These are phyloP conservation scores for Macrobrachium nipponense DNA, from an alignment of 1,140 invertebrate species.

Conservation along the genomic window DNA sequence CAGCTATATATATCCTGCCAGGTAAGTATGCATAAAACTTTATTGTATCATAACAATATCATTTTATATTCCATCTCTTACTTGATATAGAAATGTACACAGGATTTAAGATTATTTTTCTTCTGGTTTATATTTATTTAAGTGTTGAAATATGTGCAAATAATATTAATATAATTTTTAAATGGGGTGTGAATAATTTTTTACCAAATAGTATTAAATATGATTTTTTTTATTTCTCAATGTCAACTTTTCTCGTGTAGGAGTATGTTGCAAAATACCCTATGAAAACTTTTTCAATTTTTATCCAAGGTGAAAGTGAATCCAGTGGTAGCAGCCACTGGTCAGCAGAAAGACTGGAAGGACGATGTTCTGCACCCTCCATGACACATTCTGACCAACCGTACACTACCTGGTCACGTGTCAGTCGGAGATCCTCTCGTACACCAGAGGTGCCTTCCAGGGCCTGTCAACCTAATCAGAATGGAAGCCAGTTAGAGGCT, in stretches of 20 bases:
- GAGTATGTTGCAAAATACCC: background rate
- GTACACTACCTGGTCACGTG: conserved; percentile 65
- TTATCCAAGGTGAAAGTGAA: conserved; percentile 38
- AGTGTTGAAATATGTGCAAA: too few relatives aligned
- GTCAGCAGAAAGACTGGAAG: conserved; percentile 62
- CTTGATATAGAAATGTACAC: too few relatives aligned
- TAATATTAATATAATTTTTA: too few relatives aligned
- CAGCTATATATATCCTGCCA: too few relatives aligned
- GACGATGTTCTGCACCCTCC: conserved; percentile 49
- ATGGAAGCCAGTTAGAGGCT: conserved; percentile 26
- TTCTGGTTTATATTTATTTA: too few relatives aligned
- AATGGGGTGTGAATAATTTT: too few relatives aligned
- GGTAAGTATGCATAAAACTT: too few relatives aligned
- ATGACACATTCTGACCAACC: conserved; percentile 64
- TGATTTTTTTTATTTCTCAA: background rate
- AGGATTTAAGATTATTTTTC: too few relatives aligned
- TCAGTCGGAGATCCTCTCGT: conserved; percentile 60
- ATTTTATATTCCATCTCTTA: too few relatives aligned
- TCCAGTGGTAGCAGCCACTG: conserved; percentile 62
- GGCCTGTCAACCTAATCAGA: conserved; percentile 37
- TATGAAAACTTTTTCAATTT: too few relatives aligned
- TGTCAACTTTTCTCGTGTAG: too few relatives aligned
- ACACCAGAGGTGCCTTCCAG: conserved; percentile 63
- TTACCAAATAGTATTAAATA: background rate
- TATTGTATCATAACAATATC: too few relatives aligned